Conservation (phyloP, 2,888 invertebrate species). For the Arctia plantaginis region DNA sequence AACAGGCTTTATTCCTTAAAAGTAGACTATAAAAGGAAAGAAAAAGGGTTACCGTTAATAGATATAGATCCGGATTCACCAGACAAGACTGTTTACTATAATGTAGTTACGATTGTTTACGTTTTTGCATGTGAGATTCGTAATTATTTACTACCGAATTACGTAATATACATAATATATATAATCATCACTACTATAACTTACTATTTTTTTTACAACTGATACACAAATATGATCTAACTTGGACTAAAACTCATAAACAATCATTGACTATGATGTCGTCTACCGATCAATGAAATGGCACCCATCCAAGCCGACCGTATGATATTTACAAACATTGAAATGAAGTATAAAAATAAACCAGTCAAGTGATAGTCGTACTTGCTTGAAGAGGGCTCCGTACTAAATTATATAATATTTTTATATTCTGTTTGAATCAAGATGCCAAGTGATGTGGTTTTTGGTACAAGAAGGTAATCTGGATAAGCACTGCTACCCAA, state of each 20-base stretch:
- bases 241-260: constrained; percentile 8
- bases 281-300: constrained; percentile 58
- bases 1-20: too few relatives aligned
- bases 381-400: background rate
- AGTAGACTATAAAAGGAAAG: background rate
- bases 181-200: constrained; percentile 21
- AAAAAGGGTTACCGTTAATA: background rate
- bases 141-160: constrained; percentile 14
- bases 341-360: constrained; percentile 41
- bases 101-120: background rate
- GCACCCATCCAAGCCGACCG: constrained; percentile 59
- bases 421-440: background rate
- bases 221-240: constrained; percentile 31
- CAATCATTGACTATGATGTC: constrained; percentile 24
- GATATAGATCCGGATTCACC: background rate
- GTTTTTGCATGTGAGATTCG: background rate
- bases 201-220: constrained; percentile 18
- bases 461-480: background rate
- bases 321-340: constrained; percentile 66
- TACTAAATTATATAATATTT: background rate
- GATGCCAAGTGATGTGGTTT: too few relatives aligned
- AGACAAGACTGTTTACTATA: background rate
- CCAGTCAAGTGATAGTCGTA: background rate
- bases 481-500: background rate
- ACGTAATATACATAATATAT: constrained; percentile 25